Conservation (phyloP, 2,113 vertebrate genomes). For the Zosterops pallidus region DNA sequence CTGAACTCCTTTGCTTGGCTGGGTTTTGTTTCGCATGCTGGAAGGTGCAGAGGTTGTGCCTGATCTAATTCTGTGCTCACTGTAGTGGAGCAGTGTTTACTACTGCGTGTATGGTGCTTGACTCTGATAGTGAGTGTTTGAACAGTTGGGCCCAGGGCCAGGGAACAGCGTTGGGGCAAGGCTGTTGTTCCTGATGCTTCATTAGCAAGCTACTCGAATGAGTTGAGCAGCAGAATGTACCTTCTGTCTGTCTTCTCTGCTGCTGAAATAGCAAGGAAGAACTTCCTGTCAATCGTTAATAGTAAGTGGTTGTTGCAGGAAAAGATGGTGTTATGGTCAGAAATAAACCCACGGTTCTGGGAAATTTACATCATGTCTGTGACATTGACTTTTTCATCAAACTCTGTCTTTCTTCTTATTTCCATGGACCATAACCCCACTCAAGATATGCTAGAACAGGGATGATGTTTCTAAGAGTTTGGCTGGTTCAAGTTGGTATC, state of each 20-base stretch:
- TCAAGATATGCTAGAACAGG: background rate
- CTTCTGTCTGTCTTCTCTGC: background rate
- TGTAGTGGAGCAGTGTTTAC: background rate
- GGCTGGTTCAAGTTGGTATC: background rate
- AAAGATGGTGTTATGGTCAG: background rate
- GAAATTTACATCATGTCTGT: background rate
- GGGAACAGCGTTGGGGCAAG: background rate
- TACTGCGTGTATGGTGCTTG: fast-evolving
- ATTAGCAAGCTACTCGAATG: background rate
- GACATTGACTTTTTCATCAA: background rate
- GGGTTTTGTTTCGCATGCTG: fast-evolving
- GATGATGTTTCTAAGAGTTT: background rate
- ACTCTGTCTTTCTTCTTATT: background rate
- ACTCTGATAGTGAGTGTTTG: background rate
- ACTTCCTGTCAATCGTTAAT: background rate
- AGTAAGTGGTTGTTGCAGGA: background rate
- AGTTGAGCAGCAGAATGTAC: background rate
- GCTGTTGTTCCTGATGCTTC: background rate
- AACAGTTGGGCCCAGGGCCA: background rate
- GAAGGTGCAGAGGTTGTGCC: background rate
- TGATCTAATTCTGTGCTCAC: background rate
- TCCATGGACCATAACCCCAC: background rate
- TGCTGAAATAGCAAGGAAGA: background rate
- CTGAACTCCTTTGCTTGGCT: background rate
- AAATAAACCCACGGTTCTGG: background rate